These are phyloP conservation scores for Torymus auratus DNA, from an alignment of 2,888 invertebrate genomes.

Conservation along the genomic window DNA sequence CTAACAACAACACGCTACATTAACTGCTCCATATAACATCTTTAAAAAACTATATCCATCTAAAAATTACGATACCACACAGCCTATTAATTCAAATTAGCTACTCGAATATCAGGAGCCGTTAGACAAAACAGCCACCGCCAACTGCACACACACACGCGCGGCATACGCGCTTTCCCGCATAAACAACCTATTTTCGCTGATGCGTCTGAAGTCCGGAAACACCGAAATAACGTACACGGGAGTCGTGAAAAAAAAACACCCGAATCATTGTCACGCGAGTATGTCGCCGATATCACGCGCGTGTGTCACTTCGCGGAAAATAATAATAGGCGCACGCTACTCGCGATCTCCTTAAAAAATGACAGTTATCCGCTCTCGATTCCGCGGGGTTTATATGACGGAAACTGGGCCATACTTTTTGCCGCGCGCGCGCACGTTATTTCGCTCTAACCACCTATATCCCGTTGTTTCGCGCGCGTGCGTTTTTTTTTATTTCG, in stretches of 20 bases:
- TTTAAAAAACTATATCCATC: too few relatives aligned
- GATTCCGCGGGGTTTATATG: neutral
- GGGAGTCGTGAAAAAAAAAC: neutral
- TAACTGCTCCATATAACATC: too few relatives aligned
- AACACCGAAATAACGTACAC: conserved; percentile 12
- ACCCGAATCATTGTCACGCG: conserved; percentile 13
- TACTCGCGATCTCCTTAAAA: conserved; percentile 15
- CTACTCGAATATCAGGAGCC: too few relatives aligned
- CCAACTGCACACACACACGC: too few relatives aligned
- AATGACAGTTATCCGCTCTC: conserved; percentile 45
- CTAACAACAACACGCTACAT: neutral
- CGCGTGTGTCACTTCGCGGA: neutral
- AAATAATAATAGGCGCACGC: neutral
- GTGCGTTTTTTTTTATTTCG: neutral
- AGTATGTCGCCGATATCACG: too few relatives aligned
- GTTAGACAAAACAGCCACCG: too few relatives aligned
- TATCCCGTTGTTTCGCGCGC: conserved; percentile 25
- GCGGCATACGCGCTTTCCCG: too few relatives aligned
- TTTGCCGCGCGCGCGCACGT: conserved; percentile 12
- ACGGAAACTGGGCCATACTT: conserved; percentile 34
- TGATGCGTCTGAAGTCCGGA: conserved; percentile 12
- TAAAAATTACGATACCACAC: too few relatives aligned
- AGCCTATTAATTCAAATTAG: too few relatives aligned
- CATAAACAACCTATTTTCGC: conserved; percentile 46
- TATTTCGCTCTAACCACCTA: conserved; percentile 42